Evolutionary conservation across 2,113 vertebrate genomes (phyloP), one percentile per base, ranked within the genome.

Genomic region (Lutjanus erythropterus): DNA sequence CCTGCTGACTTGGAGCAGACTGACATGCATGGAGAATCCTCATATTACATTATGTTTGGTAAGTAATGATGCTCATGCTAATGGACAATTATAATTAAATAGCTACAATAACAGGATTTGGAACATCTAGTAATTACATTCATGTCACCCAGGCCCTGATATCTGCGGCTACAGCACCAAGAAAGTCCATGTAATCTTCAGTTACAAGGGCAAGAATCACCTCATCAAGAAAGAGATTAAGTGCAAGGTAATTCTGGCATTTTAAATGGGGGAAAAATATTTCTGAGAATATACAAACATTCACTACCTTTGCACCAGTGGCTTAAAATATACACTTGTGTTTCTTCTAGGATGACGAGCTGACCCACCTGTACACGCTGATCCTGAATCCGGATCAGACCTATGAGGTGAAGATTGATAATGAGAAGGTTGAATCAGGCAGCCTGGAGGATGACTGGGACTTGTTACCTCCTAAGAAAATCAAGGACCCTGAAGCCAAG

Each of bases 151-250:
- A 98, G 97, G 97, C 37, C 97, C 97, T 3, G 97, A 98, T 83
- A 97, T 98, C 72, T 98, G 97, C 85, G 96, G 97, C 83, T 97
- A 96, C 83, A 96, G 96, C 85, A 95, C 96, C 69, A 97, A 95
- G 91, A 97, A 97, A 91, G 96, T 98, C 65, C 97, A 98, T 0
- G 95, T 97, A 25, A 97, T 98, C 87, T 95, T 98, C 86, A 95
- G 95, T 79, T 96, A 97, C 93, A 97, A 97, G 91, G 95, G 95
- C 84, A 96, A 97, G 88, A 96, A 96, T 89, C 93, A 96, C 25
- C 93, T 95, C 47, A 95, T 97, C 84, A 97, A 96, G 93, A 97
- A 97, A 78, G 89, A 88, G 8, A 95, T 98, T 72, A 95, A 95
- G 72, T 98, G 97, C 92, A 97, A 96, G 95, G 97, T 96, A 92